These are phyloP conservation scores for Sminthurinus signatus DNA, from an alignment of 1,140 invertebrate genomes.

Conservation along the genomic window DNA sequence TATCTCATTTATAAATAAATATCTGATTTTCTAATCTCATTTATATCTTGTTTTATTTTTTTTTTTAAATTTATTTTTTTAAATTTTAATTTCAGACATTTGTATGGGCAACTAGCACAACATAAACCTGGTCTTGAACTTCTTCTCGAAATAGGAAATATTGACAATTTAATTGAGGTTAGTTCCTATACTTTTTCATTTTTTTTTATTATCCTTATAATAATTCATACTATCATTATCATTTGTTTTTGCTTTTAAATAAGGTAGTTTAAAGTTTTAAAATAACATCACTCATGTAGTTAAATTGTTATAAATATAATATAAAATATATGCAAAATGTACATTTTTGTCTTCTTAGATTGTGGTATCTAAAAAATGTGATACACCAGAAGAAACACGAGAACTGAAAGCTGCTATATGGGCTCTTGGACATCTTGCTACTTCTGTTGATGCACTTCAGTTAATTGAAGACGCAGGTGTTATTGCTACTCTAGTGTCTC, in stretches of 20 bases:
- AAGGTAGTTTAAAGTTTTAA: not conserved
- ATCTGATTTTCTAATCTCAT: too few species aligned
- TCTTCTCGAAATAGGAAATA: slow-evolving; percentile 49
- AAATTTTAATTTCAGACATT: too few species aligned
- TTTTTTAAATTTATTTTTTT: too few species aligned
- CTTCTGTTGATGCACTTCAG: slow-evolving; percentile 63
- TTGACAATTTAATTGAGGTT: slow-evolving; percentile 35
- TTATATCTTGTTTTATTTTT: too few species aligned
- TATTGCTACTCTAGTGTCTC: slow-evolving; percentile 55
- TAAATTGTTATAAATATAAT: too few species aligned
- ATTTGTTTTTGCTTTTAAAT: too few species aligned
- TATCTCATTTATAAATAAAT: too few species aligned
- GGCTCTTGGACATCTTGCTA: slow-evolving; percentile 76
- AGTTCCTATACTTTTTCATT: too few species aligned
- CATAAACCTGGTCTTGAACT: slow-evolving; percentile 66
- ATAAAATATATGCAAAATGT: too few species aligned
- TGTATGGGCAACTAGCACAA: slow-evolving; percentile 79
- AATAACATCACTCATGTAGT: not conserved
- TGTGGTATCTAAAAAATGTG: slow-evolving; percentile 48
- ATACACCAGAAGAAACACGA: slow-evolving; percentile 58
- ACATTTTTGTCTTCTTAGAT: slow-evolving; percentile 10
- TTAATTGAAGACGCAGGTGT: slow-evolving; percentile 59
- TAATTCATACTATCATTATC: too few species aligned
- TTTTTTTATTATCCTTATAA: too few species aligned
- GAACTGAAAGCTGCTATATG: slow-evolving; percentile 82